Evolutionary conservation across 2,797 vertebrate genomes (phyloP).

Genomic region (Valencia hispanica): DNA sequence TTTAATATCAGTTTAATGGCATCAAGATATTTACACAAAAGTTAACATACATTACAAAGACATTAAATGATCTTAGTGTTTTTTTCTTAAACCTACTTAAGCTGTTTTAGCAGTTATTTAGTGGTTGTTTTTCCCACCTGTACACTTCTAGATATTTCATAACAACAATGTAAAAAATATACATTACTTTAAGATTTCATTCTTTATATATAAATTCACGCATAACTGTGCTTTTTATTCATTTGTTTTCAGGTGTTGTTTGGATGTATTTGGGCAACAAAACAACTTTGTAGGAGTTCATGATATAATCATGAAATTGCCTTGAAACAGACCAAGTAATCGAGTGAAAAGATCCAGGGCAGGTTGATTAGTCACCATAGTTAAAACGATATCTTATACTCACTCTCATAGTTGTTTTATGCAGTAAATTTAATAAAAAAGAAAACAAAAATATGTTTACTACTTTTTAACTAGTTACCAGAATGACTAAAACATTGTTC

Average conservation of each 20-base stretch:
- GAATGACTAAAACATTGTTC: conserved; percentile 30
- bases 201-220: background rate
- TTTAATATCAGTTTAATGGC: background rate
- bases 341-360: background rate
- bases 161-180: background rate
- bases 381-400: background rate
- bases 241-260: background rate
- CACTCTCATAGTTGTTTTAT: background rate
- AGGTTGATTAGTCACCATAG: background rate
- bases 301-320: background rate
- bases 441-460: background rate
- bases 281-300: background rate
- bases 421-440: background rate
- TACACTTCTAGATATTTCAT: background rate
- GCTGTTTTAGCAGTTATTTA: no score
- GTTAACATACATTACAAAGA: background rate
- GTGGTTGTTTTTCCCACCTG: no score
- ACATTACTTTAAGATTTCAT: background rate
- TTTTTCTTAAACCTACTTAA: no score
- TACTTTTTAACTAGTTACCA: conserved; percentile 23
- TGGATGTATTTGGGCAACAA: background rate
- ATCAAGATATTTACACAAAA: no score
- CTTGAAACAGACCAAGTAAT: background rate
- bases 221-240: background rate
- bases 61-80: background rate